Conservation (phyloP, 2,113 vertebrate genomes). For the Emydocephalus ijimae region DNA sequence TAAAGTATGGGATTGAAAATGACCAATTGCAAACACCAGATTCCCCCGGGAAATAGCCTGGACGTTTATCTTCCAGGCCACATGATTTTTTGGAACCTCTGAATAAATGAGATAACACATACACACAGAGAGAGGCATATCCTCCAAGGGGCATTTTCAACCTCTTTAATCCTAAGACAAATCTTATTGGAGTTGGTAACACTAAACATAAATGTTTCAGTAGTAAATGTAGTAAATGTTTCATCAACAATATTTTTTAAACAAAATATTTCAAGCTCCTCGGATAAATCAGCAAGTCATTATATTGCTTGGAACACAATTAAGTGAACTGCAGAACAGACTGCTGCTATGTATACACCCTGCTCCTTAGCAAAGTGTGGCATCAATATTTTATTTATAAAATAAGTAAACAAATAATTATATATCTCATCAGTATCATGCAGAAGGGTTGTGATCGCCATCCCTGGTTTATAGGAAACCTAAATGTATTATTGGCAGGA, state of each 20-base stretch:
- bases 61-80: constrained; percentile 58
- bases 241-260: constrained; percentile 37
- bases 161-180: constrained; percentile 41
- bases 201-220: background rate
- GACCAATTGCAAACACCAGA: background rate
- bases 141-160: constrained; percentile 2
- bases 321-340: background rate
- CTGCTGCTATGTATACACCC: background rate
- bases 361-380: accelerated
- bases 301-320: background rate
- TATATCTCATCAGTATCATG: background rate
- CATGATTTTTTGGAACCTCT: constrained; percentile 36
- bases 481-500: constrained; percentile 35
- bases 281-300: constrained; percentile 11
- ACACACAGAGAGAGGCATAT: background rate
- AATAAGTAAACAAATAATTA: background rate
- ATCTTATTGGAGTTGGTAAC: constrained; percentile 7
- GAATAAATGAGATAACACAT: constrained; percentile 56
- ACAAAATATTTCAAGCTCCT: constrained; percentile 14
- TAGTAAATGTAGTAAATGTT: background rate
- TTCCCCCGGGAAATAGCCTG: constrained; percentile 11
- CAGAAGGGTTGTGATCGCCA: background rate
- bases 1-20: constrained; percentile 4
- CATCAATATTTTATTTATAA: constrained; percentile 36
- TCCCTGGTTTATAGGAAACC: constrained; percentile 23